phyloP scores from a whole-genome alignment of 2,888 invertebrate genomes.

The Drosophila fulvimacula region DNA sequence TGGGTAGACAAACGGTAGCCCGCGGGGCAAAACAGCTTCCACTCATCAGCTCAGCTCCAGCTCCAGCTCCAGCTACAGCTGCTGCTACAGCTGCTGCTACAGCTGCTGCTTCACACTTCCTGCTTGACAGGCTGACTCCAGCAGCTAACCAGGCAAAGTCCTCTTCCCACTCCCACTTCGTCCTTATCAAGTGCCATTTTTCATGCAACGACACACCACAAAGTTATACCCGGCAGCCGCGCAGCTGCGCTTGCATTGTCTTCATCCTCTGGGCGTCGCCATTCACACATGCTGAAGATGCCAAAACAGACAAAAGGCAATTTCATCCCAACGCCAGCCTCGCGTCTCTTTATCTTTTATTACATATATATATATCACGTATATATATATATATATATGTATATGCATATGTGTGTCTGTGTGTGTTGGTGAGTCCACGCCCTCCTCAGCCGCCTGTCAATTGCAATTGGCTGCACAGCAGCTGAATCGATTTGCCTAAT shows the following conservation, averaged over 20 bases:
- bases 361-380: neutral
- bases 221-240: constrained; percentile 58
- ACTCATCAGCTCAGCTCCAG: constrained; percentile 50
- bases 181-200: constrained; percentile 78
- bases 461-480: constrained; percentile 36
- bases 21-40: constrained; percentile 50
- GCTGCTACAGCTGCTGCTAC: constrained; percentile 59
- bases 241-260: constrained; percentile 39
- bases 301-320: constrained; percentile 50
- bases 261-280: constrained; percentile 31
- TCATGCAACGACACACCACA: constrained; percentile 75
- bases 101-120: constrained; percentile 71
- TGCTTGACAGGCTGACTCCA: constrained; percentile 70
- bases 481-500: constrained; percentile 54
- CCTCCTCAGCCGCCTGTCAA: constrained; percentile 27
- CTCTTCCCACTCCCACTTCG: neutral
- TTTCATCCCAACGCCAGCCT: neutral
- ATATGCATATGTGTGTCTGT: neutral
- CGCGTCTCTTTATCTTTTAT: constrained; percentile 13
- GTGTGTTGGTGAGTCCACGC: constrained; percentile 2
- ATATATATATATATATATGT: neutral
- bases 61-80: constrained; percentile 29
- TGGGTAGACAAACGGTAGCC: constrained; percentile 66
- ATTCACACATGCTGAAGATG: constrained; percentile 59
- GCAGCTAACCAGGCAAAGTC: constrained; percentile 16